Conservation (phyloP, 2,113 vertebrate genomes). For the Chinchilla lanigera region DNA sequence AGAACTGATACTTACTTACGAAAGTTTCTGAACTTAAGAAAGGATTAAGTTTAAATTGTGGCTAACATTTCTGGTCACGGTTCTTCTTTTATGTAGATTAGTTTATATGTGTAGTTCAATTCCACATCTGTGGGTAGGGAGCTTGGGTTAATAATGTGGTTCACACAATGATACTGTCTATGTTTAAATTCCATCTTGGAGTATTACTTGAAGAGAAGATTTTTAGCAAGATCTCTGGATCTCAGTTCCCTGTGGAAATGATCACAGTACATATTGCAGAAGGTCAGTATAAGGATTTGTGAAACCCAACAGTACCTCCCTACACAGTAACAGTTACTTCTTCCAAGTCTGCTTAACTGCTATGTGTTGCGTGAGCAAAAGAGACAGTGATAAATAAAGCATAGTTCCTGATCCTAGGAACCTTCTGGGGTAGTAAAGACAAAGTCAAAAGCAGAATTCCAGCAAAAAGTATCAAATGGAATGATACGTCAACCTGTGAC, state of each 20-base stretch:
- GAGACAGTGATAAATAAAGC: background rate
- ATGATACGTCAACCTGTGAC: background rate
- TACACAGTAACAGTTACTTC: background rate
- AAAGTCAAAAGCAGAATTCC: background rate
- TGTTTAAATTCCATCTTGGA: background rate
- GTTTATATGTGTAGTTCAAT: background rate
- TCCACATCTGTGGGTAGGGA: background rate
- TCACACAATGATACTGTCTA: background rate
- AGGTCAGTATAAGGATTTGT: background rate
- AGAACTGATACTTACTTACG: conserved; percentile 24
- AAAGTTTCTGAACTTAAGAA: conserved; percentile 63
- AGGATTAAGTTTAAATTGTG: conserved; percentile 34
- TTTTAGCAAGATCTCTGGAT: background rate
- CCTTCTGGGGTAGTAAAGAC: background rate
- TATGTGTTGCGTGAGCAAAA: background rate
- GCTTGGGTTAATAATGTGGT: background rate
- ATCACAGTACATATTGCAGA: background rate
- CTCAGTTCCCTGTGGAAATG: background rate
- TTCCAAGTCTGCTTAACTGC: background rate
- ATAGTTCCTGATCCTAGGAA: background rate
- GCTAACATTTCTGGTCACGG: conserved; percentile 13
- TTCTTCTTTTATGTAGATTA: conserved; percentile 11
- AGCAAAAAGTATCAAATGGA: background rate
- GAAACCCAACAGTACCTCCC: background rate
- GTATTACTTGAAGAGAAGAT: background rate